Percentiles rank a stretch among this genome's conserved stretches.
phyloP scores from a whole-genome alignment of 2,888 invertebrate genomes.

The Lasioglossum figueresi region DNA sequence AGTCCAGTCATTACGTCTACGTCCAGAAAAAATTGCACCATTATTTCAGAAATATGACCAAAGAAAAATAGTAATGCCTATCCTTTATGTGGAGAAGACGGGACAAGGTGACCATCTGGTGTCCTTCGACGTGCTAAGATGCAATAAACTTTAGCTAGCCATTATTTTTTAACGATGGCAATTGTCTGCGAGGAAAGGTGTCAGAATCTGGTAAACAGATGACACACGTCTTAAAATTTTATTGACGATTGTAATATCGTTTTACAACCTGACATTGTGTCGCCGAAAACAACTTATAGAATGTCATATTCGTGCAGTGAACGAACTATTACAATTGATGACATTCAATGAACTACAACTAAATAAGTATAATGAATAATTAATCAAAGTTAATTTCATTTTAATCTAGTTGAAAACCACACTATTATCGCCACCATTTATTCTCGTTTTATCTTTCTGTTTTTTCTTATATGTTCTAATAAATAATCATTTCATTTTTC shows the following conservation, averaged over 20 bases:
- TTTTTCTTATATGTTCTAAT: background rate
- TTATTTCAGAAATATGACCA: background rate
- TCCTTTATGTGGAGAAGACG: background rate
- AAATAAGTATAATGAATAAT: background rate
- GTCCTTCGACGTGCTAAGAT: background rate
- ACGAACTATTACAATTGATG: background rate
- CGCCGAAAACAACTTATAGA: background rate
- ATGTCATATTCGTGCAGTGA: background rate
- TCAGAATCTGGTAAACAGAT: background rate
- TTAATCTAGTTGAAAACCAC: background rate
- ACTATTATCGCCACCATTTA: background rate
- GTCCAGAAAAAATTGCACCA: background rate
- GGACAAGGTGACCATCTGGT: background rate
- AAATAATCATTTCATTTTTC: no score
- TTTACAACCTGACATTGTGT: background rate
- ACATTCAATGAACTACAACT: background rate
- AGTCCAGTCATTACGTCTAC: no score
- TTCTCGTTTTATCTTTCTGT: background rate
- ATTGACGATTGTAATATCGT: background rate
- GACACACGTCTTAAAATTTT: background rate
- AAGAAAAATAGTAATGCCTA: background rate
- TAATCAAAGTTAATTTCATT: background rate
- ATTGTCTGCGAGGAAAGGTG: background rate
- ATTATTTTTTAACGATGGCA: background rate
- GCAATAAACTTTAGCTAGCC: background rate